Evolutionary conservation across 2,888 invertebrate genomes (phyloP).

Genomic region (Hyposoter didymator): DNA sequence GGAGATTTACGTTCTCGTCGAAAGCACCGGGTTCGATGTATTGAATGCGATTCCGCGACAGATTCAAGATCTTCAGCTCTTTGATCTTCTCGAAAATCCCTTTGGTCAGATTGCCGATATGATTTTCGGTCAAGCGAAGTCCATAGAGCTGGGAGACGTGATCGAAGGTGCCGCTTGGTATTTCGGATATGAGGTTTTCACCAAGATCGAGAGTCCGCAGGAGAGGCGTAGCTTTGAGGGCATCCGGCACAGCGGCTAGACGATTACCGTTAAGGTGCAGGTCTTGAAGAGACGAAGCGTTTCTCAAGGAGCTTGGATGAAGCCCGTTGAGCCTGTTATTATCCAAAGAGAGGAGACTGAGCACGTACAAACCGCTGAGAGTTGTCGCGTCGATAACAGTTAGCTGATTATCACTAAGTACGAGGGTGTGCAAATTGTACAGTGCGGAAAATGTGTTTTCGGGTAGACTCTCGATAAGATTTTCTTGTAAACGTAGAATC

Average conservation of each 20-base stretch:
- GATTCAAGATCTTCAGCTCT: slow-evolving; percentile 92
- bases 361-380: slow-evolving; percentile 90
- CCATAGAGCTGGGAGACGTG: slow-evolving; percentile 92
- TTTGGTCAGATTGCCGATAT: slow-evolving; percentile 91
- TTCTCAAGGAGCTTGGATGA: slow-evolving; percentile 90
- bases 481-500: slow-evolving; percentile 92
- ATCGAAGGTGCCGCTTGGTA: slow-evolving; percentile 92
- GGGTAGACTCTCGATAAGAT: slow-evolving; percentile 90
- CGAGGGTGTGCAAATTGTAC: slow-evolving; percentile 92
- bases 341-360: slow-evolving; percentile 92
- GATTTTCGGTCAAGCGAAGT: slow-evolving; percentile 93
- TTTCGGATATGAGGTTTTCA: slow-evolving; percentile 92
- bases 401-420: slow-evolving; percentile 92
- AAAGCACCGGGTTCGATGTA: slow-evolving; percentile 92
- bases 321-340: slow-evolving; percentile 92
- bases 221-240: slow-evolving; percentile 90
- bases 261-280: slow-evolving; percentile 93
- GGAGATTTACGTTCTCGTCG: slow-evolving; percentile 91
- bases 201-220: slow-evolving; percentile 93
- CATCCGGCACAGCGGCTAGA: slow-evolving; percentile 90
- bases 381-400: slow-evolving; percentile 91
- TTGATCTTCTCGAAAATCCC: slow-evolving; percentile 92
- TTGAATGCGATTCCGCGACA: slow-evolving; percentile 93
- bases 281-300: slow-evolving; percentile 92
- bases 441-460: slow-evolving; percentile 92